These are phyloP conservation scores for Xiphophorus hellerii DNA, from an alignment of 2,113 vertebrate species.

Conservation along the genomic window DNA sequence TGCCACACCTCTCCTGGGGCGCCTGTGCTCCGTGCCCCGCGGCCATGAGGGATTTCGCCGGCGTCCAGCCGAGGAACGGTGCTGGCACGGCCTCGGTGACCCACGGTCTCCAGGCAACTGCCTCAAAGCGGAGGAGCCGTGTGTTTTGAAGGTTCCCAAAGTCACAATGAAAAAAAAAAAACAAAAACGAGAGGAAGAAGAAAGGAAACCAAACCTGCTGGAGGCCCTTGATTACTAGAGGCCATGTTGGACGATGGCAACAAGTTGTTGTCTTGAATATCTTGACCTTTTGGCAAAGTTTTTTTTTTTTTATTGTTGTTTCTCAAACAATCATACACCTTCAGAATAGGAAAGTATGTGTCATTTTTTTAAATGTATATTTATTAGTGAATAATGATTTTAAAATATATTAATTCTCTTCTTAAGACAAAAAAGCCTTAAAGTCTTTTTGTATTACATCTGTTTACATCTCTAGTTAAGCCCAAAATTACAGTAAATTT, in stretches of 20 bases:
- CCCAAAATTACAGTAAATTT: neutral
- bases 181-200: neutral
- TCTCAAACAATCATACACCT: too few species aligned
- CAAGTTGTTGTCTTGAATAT: neutral
- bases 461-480: neutral
- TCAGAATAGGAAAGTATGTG: neutral
- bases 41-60: conserved; percentile 65
- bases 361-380: neutral
- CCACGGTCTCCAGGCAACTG: conserved; percentile 74
- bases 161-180: conserved; percentile 53
- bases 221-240: conserved; percentile 36
- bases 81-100: conserved; percentile 70
- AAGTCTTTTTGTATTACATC: neutral
- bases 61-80: conserved; percentile 47
- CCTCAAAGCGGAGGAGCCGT: conserved; percentile 46
- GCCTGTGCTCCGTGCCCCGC: conserved; percentile 53
- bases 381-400: neutral
- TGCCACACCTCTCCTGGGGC: conserved; percentile 61
- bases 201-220: conserved; percentile 45
- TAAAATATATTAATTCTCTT: neutral
- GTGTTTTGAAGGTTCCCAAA: conserved; percentile 56
- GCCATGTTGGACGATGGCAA: conserved; percentile 12
- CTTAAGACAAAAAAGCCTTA: neutral
- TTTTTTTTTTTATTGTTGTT: neutral
- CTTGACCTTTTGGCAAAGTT: neutral